Conservation (phyloP, 2,888 invertebrate genomes). For the Meiosimyza platycephala region DNA sequence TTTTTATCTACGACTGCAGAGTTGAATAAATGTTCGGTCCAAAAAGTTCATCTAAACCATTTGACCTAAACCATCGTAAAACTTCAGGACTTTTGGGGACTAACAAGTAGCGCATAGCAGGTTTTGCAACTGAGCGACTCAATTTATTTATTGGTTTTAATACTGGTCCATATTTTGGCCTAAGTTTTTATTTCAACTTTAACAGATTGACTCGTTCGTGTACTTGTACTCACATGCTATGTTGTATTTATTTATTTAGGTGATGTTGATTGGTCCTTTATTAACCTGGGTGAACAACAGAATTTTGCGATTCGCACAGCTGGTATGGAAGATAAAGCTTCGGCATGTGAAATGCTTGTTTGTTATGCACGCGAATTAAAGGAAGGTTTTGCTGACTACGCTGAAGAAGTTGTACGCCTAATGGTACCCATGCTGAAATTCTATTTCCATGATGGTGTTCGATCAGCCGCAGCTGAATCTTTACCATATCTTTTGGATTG, state of each 20-base stretch:
- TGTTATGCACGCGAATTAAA: slow-evolving; percentile 92
- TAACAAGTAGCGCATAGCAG: no score
- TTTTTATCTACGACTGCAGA: no score
- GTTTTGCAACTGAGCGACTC: no score
- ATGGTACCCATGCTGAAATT: slow-evolving; percentile 90
- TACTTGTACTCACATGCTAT: neutral
- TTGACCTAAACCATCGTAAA: no score
- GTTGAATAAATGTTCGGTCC: neutral
- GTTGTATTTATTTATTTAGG: slow-evolving; percentile 25
- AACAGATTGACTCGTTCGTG: no score
- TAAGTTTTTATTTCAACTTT: no score
- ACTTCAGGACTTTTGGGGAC: no score
- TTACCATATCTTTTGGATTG: slow-evolving; percentile 87
- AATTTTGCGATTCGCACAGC: slow-evolving; percentile 92
- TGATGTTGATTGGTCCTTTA: slow-evolving; percentile 90
- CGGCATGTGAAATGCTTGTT: slow-evolving; percentile 93
- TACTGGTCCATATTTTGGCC: no score
- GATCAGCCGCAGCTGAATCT: slow-evolving; percentile 88
- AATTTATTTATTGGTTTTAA: no score
- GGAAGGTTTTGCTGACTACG: slow-evolving; percentile 74
- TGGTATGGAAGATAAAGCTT: slow-evolving; percentile 90
- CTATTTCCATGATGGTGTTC: slow-evolving; percentile 88
- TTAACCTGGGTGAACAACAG: slow-evolving; percentile 89
- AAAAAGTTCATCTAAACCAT: neutral
- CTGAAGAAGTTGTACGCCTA: slow-evolving; percentile 81